A percentile compares a stretch with the other conserved stretches of the same genome.
phyloP scores from a whole-genome alignment of 1,140 invertebrate species.

The Bombus soroeensis region DNA sequence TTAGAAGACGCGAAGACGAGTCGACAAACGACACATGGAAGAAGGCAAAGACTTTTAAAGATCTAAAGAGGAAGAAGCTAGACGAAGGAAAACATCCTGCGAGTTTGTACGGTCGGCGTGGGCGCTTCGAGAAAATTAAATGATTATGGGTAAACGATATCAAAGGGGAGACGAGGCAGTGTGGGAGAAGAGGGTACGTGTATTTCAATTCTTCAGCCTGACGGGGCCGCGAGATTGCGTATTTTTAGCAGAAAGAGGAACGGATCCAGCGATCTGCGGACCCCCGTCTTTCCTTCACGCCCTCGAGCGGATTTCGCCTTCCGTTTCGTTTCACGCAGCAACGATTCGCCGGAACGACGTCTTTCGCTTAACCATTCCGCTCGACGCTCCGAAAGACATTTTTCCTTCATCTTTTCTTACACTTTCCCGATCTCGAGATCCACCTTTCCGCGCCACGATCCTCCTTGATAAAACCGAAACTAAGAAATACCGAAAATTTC shows the following conservation, averaged over 20 bases:
- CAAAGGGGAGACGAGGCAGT: slow-evolving; percentile 72
- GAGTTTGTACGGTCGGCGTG: slow-evolving; percentile 22
- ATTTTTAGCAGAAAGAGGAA: slow-evolving; percentile 79
- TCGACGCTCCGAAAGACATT: slow-evolving; percentile 33
- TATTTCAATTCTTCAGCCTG: slow-evolving; percentile 84
- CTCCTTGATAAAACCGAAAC: slow-evolving; percentile 10
- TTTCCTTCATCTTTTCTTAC: slow-evolving; percentile 42
- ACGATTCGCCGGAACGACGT: slow-evolving; percentile 72
- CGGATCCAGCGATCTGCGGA: slow-evolving; percentile 26
- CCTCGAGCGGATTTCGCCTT: slow-evolving; percentile 73
- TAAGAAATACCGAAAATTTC: neutral
- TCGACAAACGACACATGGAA: too few species aligned
- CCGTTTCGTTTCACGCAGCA: slow-evolving; percentile 81
- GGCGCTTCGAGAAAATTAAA: slow-evolving; percentile 80
- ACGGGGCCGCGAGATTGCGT: slow-evolving; percentile 82
- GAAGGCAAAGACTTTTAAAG: too few species aligned
- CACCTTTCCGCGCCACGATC: neutral
- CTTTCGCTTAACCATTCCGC: slow-evolving; percentile 42
- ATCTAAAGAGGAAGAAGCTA: too few species aligned
- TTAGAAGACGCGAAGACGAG: too few species aligned
- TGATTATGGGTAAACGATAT: slow-evolving; percentile 84
- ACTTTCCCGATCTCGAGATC: neutral
- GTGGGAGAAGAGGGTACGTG: slow-evolving; percentile 63
- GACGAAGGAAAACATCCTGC: neutral
- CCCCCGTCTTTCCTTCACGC: slow-evolving; percentile 30